phyloP scores from a whole-genome alignment of 2,113 vertebrate genomes.

The Empidonax traillii region DNA sequence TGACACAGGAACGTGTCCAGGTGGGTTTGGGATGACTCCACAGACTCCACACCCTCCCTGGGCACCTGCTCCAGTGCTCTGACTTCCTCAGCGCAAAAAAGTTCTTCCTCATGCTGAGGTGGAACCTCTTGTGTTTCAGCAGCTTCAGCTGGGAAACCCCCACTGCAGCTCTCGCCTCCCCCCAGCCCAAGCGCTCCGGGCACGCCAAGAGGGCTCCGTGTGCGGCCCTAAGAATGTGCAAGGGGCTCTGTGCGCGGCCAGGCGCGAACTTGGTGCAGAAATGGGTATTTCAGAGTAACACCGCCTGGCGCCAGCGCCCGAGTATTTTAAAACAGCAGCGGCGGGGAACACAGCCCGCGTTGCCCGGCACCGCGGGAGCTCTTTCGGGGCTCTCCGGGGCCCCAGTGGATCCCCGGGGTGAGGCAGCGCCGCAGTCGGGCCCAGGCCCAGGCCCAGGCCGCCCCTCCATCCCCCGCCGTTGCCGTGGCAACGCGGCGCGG shows the following conservation, averaged over 20 bases:
- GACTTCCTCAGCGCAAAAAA: not conserved
- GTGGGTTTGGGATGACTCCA: not conserved
- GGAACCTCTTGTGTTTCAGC: not conserved
- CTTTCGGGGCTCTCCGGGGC: too few relatives aligned
- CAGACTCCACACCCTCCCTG: not conserved
- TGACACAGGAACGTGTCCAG: not conserved
- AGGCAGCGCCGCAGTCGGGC: not conserved
- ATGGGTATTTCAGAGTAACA: not conserved
- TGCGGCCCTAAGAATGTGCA: not conserved
- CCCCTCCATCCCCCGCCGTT: not conserved
- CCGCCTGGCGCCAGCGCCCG: rapidly evolving
- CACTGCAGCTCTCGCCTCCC: not conserved
- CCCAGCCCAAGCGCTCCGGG: rapidly evolving
- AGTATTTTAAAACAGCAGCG: not conserved
- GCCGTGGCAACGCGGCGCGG: not conserved
- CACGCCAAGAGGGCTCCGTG: not conserved
- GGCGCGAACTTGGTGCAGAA: not conserved
- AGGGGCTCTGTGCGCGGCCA: rapidly evolving
- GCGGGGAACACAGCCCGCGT: not conserved
- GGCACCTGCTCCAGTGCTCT: not conserved
- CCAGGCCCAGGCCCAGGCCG: not conserved
- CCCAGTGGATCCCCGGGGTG: not conserved
- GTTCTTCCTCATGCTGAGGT: too few relatives aligned
- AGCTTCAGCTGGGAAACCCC: not conserved
- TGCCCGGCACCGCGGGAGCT: not conserved